Base-by-base conservation (phyloP, 2,888 invertebrate genomes). In the Podabrus alpinus region DNA sequence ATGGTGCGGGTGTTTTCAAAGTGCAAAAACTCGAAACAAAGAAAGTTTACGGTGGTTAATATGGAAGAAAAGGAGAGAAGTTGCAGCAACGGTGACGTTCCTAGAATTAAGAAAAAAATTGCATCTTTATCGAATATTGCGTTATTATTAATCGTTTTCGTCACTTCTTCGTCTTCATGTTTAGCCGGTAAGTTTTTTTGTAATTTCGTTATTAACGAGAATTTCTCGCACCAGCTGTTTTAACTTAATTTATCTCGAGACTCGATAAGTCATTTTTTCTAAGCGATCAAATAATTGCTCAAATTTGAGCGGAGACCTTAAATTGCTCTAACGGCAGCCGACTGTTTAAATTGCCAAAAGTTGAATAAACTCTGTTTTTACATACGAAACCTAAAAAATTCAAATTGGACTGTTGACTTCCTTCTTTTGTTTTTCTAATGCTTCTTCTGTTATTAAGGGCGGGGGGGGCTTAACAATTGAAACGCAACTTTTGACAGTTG, bases 21-120 rank as follows among this genome's bases (percentile, higher is more conserved):
- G 73, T 75, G 70, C 29, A 69, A 73, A 72, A 15, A 75, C 64
- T 21, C 59, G 25, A 78, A 72, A 74, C 74, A 74, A 76, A 78
- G 69, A 73, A 76, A 72, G 72, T 45, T 70, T 15, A n/a, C 13
- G 45, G 45, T 45, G 13, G 16, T 66, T 67, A 72, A 67, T 68
- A 79, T 79, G 79, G 79, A 79, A 74, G 79, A 79, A 74, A 78
- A 77, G 59, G 79, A 78, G 70, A 74, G 79, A 75, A 76, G 77
- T 68, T 68, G 25, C 21, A 59, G 15, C 9, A 17, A 66, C 45
- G 45, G 45, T 45, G 59, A 59, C 24, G 59, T 61, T 45, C 60
- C 9, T 67, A 68, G 73, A 71, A 60, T 67, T 75, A 45, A 61
- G 64, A 60, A 59, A 62, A 75, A 75, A 75, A 75, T 69, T 73